A percentile compares a stretch with the other conserved stretches of the same genome.
phyloP scores from a whole-genome alignment of 2,888 invertebrate species.

The Gerris lacustris region DNA sequence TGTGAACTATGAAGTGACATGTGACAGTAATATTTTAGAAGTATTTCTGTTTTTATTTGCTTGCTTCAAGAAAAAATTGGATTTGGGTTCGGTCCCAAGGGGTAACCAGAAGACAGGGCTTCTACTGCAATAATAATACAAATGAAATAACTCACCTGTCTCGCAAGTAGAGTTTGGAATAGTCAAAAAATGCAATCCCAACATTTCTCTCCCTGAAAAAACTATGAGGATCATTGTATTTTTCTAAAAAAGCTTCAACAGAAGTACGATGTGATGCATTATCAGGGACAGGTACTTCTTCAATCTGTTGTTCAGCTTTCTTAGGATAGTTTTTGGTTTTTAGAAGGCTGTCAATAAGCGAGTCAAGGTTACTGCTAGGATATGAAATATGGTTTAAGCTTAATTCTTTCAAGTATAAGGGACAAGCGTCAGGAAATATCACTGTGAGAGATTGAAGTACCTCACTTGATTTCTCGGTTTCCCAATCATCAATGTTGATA shows the following conservation, averaged over 20 bases:
- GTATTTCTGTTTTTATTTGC: no score
- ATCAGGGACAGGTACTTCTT: not conserved
- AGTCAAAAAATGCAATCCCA: not conserved
- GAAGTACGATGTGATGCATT: not conserved
- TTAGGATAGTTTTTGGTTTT: slow-evolving; percentile 8
- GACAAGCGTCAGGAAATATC: not conserved
- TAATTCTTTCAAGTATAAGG: not conserved
- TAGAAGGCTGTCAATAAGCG: slow-evolving; percentile 9
- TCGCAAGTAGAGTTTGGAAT: slow-evolving; percentile 5
- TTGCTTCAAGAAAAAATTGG: no score
- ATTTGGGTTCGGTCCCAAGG: no score
- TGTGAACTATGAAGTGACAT: no score
- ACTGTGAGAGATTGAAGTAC: not conserved
- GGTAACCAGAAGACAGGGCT: not conserved
- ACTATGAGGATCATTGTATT: slow-evolving; percentile 13
- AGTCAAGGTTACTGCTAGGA: not conserved
- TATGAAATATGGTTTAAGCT: slow-evolving; percentile 1
- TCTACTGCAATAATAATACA: not conserved
- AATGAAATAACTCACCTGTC: slow-evolving; percentile 6
- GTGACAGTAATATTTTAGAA: no score
- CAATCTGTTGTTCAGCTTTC: not conserved
- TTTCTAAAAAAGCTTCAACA: slow-evolving; percentile 12
- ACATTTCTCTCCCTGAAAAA: slow-evolving; percentile 2
- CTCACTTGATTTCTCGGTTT: not conserved
- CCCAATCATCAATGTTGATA: not conserved